A percentile compares a stretch with the other conserved stretches of the same genome.
Conservation (phyloP, 1,140 invertebrate genomes). For the Magallana gigas region DNA sequence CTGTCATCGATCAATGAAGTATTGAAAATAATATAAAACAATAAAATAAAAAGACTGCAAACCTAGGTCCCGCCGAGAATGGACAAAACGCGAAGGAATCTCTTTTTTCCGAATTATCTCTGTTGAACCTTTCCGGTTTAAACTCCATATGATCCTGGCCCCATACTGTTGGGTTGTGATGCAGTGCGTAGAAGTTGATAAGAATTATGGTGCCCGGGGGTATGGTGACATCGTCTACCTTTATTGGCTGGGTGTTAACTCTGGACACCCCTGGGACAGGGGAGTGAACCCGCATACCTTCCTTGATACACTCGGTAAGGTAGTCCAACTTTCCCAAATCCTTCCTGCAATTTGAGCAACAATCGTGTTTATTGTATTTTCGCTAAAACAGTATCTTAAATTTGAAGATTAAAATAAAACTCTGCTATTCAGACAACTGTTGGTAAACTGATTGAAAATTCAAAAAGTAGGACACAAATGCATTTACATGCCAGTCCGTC, state of each 20-base stretch:
- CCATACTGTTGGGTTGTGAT: constrained; percentile 73
- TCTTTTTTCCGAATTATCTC: constrained; percentile 67
- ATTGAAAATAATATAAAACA: too few relatives aligned
- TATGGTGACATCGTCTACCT: constrained; percentile 69
- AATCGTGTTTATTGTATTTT: too few relatives aligned
- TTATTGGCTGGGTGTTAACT: constrained; percentile 81
- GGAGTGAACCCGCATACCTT: constrained; percentile 76
- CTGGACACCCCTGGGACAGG: constrained; percentile 86
- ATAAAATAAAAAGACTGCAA: too few relatives aligned
- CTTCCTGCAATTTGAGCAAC: constrained; percentile 32
- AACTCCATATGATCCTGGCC: constrained; percentile 48
- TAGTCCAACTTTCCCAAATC: constrained; percentile 74
- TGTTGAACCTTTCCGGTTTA: constrained; percentile 65
- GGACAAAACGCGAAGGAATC: constrained; percentile 70
- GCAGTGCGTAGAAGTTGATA: constrained; percentile 67
- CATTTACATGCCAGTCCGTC: too few relatives aligned
- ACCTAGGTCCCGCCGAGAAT: constrained; percentile 74
- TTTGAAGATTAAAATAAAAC: too few relatives aligned
- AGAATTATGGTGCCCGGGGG: constrained; percentile 60
- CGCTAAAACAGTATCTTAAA: too few relatives aligned
- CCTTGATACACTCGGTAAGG: constrained; percentile 78
- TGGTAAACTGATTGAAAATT: too few relatives aligned
- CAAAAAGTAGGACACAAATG: too few relatives aligned
- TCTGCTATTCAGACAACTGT: too few relatives aligned
- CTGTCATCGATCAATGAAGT: too few relatives aligned